These are phyloP conservation scores for Helleia helle DNA, from an alignment of 2,888 invertebrate species.

Conservation along the genomic window DNA sequence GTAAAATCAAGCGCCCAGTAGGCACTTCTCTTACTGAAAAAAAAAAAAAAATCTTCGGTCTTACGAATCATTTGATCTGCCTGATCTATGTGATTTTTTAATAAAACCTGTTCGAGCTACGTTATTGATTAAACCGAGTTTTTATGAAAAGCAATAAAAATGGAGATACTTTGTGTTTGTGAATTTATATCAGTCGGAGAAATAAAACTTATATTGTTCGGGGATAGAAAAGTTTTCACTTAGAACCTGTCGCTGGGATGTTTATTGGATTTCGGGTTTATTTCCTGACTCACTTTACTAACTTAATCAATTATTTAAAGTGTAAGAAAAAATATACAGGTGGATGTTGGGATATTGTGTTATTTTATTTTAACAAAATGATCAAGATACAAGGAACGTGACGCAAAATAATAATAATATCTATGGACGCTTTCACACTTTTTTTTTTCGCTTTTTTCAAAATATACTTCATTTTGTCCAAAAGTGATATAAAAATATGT, in stretches of 20 bases:
- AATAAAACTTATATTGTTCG: conserved; percentile 72
- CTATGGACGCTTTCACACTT: no score
- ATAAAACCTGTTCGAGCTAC: conserved; percentile 37
- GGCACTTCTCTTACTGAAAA: no score
- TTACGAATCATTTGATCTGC: background rate
- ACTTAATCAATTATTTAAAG: background rate
- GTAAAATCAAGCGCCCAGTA: no score
- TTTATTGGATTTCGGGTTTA: conserved; percentile 65
- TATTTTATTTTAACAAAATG: no score
- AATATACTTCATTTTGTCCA: no score
- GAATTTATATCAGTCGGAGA: conserved; percentile 68
- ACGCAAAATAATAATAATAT: no score
- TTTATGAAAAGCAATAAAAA: conserved; percentile 72
- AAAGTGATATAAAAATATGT: no score
- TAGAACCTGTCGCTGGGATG: conserved; percentile 59
- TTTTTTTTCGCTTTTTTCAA: no score
- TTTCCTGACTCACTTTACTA: conserved; percentile 44
- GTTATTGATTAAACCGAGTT: conserved; percentile 54
- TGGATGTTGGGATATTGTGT: no score
- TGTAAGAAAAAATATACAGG: no score
- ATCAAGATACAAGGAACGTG: no score
- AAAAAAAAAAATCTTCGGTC: no score
- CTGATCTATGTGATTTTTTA: conserved; percentile 32
- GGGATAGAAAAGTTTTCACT: conserved; percentile 69
- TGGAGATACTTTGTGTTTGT: conserved; percentile 70